Conservation (phyloP, 2,888 invertebrate genomes). For the Anoplius nigerrimus region DNA sequence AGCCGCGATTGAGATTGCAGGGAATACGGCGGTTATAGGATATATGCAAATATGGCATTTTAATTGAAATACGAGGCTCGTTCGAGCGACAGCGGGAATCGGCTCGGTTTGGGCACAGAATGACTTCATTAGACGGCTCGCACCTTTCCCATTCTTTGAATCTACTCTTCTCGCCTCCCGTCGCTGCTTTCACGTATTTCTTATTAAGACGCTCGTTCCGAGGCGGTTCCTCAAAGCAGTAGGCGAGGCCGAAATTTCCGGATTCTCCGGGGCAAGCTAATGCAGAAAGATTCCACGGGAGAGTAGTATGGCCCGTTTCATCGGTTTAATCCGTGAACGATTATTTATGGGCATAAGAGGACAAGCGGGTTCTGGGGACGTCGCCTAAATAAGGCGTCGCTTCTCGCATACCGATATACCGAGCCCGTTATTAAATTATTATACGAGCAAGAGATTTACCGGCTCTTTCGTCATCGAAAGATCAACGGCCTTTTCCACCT, state of each 20-base stretch:
- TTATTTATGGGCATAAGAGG: slow-evolving; percentile 69
- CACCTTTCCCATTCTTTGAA: neutral
- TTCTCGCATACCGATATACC: slow-evolving; percentile 46
- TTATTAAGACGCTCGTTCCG: slow-evolving; percentile 10
- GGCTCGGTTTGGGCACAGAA: neutral
- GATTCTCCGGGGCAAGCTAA: slow-evolving; percentile 27
- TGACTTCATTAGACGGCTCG: neutral
- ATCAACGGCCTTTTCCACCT: slow-evolving; percentile 38
- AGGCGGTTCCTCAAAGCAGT: slow-evolving; percentile 38
- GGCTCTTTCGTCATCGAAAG: slow-evolving; percentile 61
- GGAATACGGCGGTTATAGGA: neutral
- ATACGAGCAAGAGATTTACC: slow-evolving; percentile 66
- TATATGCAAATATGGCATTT: neutral
- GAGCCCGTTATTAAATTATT: slow-evolving; percentile 68
- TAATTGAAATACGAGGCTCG: neutral
- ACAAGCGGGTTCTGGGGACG: slow-evolving; percentile 54
- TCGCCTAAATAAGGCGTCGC: slow-evolving; percentile 55
- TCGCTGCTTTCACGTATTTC: neutral
- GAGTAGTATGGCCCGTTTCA: no score
- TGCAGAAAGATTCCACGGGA: slow-evolving; percentile 37
- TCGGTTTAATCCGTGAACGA: slow-evolving; percentile 66
- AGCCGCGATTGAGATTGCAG: neutral
- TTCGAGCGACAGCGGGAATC: neutral
- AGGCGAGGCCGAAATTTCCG: slow-evolving; percentile 44
- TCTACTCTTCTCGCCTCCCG: neutral